Percentiles rank a stretch among this genome's conserved stretches.
These are phyloP conservation scores for Lithophane leautieri DNA, from an alignment of 2,888 invertebrate genomes.

Conservation along the genomic window DNA sequence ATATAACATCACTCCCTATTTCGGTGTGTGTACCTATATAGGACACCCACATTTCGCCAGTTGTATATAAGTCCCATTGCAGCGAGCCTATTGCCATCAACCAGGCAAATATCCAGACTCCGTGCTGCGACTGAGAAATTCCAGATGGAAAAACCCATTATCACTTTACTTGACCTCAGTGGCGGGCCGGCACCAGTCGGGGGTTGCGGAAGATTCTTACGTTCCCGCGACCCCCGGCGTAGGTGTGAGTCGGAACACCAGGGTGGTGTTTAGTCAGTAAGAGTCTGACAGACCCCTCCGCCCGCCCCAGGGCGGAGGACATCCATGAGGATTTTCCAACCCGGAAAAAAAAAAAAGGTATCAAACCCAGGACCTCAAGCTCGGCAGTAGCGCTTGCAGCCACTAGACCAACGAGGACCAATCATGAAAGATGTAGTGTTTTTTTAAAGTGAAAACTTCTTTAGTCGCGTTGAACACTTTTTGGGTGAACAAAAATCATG, in stretches of 20 bases:
- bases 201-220: too few relatives aligned
- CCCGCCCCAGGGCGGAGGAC: too few relatives aligned
- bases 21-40: background rate
- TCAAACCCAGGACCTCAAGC: background rate
- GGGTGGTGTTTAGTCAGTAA: too few relatives aligned
- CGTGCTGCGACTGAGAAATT: background rate
- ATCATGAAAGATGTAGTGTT: constrained; percentile 17
- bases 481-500: too few relatives aligned
- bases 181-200: too few relatives aligned
- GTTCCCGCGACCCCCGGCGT: too few relatives aligned
- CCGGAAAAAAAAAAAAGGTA: too few relatives aligned
- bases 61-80: background rate
- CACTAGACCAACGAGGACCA: background rate
- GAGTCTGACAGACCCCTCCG: too few relatives aligned
- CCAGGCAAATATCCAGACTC: background rate
- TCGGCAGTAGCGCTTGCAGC: background rate
- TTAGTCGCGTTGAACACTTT: too few relatives aligned
- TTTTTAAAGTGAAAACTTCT: too few relatives aligned
- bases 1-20: background rate
- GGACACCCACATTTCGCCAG: background rate
- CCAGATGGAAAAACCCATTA: background rate
- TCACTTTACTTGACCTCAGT: background rate
- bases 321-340: too few relatives aligned
- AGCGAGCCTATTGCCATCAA: background rate
- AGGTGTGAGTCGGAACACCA: too few relatives aligned